Evolutionary conservation across 2,888 invertebrate genomes (phyloP).

Genomic region (Ernsta delagoae): DNA sequence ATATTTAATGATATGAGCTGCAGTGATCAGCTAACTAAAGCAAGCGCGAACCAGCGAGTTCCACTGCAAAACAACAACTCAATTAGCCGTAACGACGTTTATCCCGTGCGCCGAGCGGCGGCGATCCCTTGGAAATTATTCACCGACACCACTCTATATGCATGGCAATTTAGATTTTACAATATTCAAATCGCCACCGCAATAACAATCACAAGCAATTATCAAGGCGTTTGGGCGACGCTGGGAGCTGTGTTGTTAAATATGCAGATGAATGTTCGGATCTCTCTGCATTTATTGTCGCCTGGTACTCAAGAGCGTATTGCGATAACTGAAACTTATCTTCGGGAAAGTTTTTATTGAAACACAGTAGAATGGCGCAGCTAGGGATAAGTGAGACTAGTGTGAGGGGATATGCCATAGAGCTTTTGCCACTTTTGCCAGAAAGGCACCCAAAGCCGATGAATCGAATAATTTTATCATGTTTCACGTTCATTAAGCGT

Average conservation of each 20-base stretch:
- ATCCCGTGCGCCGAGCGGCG: slow-evolving; percentile 44
- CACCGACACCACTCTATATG: slow-evolving; percentile 55
- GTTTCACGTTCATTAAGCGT: no score
- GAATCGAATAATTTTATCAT: no score
- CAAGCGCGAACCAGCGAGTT: slow-evolving; percentile 12
- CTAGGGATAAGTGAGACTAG: no score
- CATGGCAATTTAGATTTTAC: slow-evolving; percentile 62
- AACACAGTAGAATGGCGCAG: no score
- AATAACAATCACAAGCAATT: slow-evolving; percentile 63
- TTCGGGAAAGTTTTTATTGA: no score
- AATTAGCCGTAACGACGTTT: slow-evolving; percentile 44
- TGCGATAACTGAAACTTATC: slow-evolving; percentile 10
- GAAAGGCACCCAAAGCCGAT: no score
- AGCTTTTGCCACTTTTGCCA: no score
- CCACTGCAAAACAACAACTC: slow-evolving; percentile 35
- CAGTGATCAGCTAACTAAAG: not conserved
- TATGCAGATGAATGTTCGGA: slow-evolving; percentile 46
- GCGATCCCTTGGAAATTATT: slow-evolving; percentile 51
- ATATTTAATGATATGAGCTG: not conserved
- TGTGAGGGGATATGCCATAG: no score
- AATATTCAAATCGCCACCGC: slow-evolving; percentile 59
- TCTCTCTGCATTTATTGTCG: slow-evolving; percentile 29
- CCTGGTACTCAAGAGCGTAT: slow-evolving; percentile 10
- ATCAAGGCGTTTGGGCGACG: slow-evolving; percentile 50
- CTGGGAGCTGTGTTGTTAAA: slow-evolving; percentile 41